phyloP scores from a whole-genome alignment of 2,113 vertebrate species.

The Daubentonia madagascariensis region DNA sequence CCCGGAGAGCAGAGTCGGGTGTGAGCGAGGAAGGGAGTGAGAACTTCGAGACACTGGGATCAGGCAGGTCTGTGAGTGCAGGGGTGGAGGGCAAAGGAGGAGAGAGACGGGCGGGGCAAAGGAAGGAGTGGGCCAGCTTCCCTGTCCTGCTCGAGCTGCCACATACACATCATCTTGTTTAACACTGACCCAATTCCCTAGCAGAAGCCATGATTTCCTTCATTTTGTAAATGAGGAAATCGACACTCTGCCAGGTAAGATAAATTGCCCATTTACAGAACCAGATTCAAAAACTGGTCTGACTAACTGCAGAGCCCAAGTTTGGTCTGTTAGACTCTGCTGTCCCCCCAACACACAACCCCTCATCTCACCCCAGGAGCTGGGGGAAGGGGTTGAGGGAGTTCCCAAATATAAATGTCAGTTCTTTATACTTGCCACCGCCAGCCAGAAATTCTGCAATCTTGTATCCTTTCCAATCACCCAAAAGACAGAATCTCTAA shows the following conservation, averaged over 20 bases:
- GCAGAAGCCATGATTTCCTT: accelerated
- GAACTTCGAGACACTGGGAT: neutral
- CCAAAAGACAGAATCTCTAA: neutral
- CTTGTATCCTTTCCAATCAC: neutral
- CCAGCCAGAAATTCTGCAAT: neutral
- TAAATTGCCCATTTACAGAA: neutral
- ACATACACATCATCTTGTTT: accelerated
- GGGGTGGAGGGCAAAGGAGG: too few relatives aligned
- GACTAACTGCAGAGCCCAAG: neutral
- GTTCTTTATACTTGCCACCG: neutral
- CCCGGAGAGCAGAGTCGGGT: neutral
- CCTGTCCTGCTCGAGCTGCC: accelerated
- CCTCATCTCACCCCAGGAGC: neutral
- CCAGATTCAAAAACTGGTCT: neutral
- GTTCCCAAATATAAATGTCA: neutral
- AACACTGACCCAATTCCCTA: neutral
- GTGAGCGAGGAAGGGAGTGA: neutral
- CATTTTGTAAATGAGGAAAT: neutral
- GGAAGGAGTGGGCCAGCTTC: neutral
- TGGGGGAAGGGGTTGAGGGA: too few relatives aligned
- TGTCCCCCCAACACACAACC: neutral
- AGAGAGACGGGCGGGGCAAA: neutral
- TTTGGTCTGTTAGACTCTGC: neutral
- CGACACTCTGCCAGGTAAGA: neutral
- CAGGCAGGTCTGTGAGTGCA: neutral